Conservation (phyloP, 1,140 invertebrate genomes). For the Drosophila athabasca region DNA sequence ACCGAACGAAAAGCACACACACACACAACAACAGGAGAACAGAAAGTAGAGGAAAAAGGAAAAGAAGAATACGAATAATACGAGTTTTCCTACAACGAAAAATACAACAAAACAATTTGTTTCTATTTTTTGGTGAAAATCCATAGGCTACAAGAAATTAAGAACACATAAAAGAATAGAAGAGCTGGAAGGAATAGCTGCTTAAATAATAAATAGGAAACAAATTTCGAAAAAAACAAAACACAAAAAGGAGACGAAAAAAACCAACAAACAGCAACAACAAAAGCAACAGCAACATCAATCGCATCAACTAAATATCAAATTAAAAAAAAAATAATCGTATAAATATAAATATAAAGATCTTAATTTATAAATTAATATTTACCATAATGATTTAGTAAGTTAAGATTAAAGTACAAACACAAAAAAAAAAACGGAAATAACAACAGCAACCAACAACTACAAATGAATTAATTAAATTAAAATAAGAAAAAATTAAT, state of each 20-base stretch:
- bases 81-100: slow-evolving; percentile 7
- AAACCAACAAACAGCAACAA: slow-evolving; percentile 50
- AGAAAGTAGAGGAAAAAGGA: slow-evolving; percentile 25
- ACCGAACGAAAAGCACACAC: slow-evolving; percentile 50
- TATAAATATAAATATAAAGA: slow-evolving; percentile 45
- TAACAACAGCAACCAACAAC: slow-evolving; percentile 34
- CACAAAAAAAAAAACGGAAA: slow-evolving; percentile 9
- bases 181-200: slow-evolving; percentile 36
- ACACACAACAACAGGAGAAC: slow-evolving; percentile 29
- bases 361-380: slow-evolving; percentile 66
- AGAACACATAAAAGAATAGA: slow-evolving; percentile 32
- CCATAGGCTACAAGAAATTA: slow-evolving; percentile 37
- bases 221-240: slow-evolving; percentile 32
- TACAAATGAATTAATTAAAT: slow-evolving; percentile 58
- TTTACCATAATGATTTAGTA: slow-evolving; percentile 76
- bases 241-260: slow-evolving; percentile 43
- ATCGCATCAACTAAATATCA: slow-evolving; percentile 77
- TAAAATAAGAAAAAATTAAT: slow-evolving; percentile 56
- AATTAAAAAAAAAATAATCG: slow-evolving; percentile 60
- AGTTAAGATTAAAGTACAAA: slow-evolving; percentile 77
- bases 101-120: slow-evolving; percentile 30
- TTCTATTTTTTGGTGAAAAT: slow-evolving; percentile 32
- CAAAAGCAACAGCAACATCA: slow-evolving; percentile 50
- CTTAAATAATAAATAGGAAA: slow-evolving; percentile 45
- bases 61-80: slow-evolving; percentile 43